Percentiles rank a stretch among this genome's conserved stretches.
Conservation (phyloP, 2,888 invertebrate genomes). For the Troilus luridus region DNA sequence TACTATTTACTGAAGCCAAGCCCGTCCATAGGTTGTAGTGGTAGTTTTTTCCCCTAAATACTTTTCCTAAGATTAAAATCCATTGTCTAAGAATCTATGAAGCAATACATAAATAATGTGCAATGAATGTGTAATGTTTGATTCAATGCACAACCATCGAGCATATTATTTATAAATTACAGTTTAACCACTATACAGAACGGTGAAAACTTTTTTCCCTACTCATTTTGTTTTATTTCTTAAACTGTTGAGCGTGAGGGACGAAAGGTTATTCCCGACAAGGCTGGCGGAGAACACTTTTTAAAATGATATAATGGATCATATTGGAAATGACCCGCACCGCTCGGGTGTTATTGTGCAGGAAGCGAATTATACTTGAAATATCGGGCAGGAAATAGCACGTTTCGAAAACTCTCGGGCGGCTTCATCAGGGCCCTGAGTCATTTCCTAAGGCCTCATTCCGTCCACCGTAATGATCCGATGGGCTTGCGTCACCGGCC, state of each 20-base stretch:
- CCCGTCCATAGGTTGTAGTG: no score
- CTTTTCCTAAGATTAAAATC: no score
- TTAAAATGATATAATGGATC: slow-evolving; percentile 26
- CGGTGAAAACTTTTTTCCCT: background rate
- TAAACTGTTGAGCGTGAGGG: background rate
- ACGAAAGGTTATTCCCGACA: background rate
- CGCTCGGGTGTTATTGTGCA: slow-evolving; percentile 15
- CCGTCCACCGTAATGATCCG: slow-evolving; percentile 22
- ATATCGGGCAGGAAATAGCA: slow-evolving; percentile 36
- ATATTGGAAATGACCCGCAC: background rate
- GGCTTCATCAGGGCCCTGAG: slow-evolving; percentile 41
- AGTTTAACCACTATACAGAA: background rate
- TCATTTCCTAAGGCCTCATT: slow-evolving; percentile 46
- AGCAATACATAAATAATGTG: no score
- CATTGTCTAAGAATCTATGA: no score
- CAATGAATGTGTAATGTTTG: no score
- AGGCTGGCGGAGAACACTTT: slow-evolving; percentile 9
- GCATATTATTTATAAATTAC: background rate
- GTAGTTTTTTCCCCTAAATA: no score
- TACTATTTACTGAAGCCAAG: no score
- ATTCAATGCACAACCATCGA: no score
- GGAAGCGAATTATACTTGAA: slow-evolving; percentile 46
- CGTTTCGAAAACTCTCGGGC: slow-evolving; percentile 34
- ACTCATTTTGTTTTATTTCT: background rate
- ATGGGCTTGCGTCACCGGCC: background rate